Evolutionary conservation across 2,113 vertebrate genomes (phyloP).

Genomic region (Phodopus roborovskii): DNA sequence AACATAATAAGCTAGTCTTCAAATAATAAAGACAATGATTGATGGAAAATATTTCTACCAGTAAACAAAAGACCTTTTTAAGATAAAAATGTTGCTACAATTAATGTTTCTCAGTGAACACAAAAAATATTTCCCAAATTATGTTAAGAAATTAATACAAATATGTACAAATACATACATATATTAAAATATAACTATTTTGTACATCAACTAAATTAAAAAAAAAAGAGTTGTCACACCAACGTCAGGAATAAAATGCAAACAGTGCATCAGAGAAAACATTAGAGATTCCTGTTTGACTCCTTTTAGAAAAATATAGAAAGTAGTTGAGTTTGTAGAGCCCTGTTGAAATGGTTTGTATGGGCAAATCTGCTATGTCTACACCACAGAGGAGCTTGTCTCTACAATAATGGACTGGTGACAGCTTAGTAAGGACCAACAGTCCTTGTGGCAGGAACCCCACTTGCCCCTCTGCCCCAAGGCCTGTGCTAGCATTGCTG

Average conservation of each 20-base stretch:
- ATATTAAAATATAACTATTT: not conserved
- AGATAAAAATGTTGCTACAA: constrained; percentile 35
- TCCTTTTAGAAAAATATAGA: not conserved
- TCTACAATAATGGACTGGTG: not conserved
- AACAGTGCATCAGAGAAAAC: not conserved
- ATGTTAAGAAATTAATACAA: constrained; percentile 40
- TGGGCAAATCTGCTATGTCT: not conserved
- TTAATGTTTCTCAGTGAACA: constrained; percentile 39
- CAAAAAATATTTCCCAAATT: constrained; percentile 45
- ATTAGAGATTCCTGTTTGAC: not conserved
- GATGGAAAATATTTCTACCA: constrained; percentile 60
- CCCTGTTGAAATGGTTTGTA: not conserved
- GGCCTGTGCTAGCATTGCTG: not conserved
- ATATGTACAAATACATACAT: not conserved
- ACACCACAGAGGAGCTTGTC: not conserved
- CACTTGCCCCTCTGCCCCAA: fast-evolving
- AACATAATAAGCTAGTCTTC: constrained; percentile 41
- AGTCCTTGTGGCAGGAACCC: not conserved
- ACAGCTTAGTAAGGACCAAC: not conserved
- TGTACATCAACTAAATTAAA: not conserved
- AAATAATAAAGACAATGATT: constrained; percentile 56
- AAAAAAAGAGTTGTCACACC: not conserved
- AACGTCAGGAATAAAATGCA: constrained; percentile 3
- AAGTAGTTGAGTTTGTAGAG: not conserved
- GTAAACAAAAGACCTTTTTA: constrained; percentile 64